Percentiles rank a stretch among this genome's conserved stretches.
phyloP scores from a whole-genome alignment of 2,797 vertebrate genomes.

The Crypturellus tataupa region DNA sequence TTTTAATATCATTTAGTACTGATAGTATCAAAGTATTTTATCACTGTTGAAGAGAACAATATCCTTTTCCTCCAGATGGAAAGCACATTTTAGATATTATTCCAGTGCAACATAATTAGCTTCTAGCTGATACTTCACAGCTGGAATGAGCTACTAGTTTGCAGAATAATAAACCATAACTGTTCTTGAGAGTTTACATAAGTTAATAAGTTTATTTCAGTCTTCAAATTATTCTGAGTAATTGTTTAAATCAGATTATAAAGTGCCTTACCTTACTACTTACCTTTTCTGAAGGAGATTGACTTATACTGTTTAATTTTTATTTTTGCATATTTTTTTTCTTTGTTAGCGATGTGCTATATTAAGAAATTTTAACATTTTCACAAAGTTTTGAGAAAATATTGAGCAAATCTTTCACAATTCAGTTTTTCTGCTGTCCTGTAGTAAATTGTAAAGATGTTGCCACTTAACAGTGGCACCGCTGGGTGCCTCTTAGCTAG shows the following conservation, averaged over 20 bases:
- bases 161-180: neutral
- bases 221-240: constrained; percentile 9
- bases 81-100: neutral
- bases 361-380: neutral
- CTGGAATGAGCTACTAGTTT: constrained; percentile 13
- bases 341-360: neutral
- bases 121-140: constrained; percentile 24
- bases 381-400: neutral
- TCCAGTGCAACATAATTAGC: neutral
- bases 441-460: neutral
- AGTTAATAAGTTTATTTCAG: neutral
- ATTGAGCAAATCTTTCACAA: neutral
- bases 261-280: neutral
- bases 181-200: neutral
- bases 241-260: constrained; percentile 2
- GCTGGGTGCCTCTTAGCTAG: neutral
- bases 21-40: neutral
- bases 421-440: neutral
- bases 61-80: neutral
- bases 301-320: neutral
- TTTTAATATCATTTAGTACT: neutral
- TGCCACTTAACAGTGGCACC: neutral
- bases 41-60: neutral
- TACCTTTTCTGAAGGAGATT: neutral
- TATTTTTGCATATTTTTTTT: neutral